Percentiles rank a stretch among this genome's conserved stretches.
These are phyloP conservation scores for Pseudomyrmex flavicornis DNA, from an alignment of 1,140 invertebrate species.

Conservation along the genomic window DNA sequence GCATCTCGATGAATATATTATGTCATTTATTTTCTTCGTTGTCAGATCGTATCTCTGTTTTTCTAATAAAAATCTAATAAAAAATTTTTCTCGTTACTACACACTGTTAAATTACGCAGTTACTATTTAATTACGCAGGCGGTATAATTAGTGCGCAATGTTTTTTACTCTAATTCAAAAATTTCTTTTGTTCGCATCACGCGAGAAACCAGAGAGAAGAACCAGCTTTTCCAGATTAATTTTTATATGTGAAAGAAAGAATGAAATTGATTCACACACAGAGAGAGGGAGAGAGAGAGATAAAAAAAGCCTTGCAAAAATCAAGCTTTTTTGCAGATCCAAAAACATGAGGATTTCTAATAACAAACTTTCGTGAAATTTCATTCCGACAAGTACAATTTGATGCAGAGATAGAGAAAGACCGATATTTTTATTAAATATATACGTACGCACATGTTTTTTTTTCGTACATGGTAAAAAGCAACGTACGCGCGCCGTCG, in stretches of 20 bases:
- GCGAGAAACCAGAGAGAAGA: not conserved
- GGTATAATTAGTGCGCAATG: slow-evolving; percentile 11
- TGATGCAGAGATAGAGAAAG: not conserved
- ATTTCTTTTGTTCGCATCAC: not conserved
- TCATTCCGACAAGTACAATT: not conserved
- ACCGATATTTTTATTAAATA: slow-evolving; percentile 26
- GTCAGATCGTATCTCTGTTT: not conserved
- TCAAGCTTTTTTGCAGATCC: not conserved
- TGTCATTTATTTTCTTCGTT: not conserved
- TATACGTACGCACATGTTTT: not conserved
- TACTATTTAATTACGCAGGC: not conserved
- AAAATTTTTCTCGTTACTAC: not conserved
- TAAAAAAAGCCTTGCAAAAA: not conserved
- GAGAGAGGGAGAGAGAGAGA: too few species aligned
- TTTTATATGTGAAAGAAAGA: not conserved
- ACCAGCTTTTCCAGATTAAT: not conserved
- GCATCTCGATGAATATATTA: not conserved
- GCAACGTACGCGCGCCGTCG: not conserved
- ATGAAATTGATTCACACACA: too few species aligned
- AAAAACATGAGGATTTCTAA: not conserved
- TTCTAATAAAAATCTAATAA: not conserved
- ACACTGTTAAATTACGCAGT: too few species aligned
- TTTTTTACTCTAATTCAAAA: slow-evolving; percentile 9
- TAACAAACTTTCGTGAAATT: not conserved
- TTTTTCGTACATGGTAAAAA: not conserved